phyloP scores from a whole-genome alignment of 2,113 vertebrate species.

The Arizona elegans region DNA sequence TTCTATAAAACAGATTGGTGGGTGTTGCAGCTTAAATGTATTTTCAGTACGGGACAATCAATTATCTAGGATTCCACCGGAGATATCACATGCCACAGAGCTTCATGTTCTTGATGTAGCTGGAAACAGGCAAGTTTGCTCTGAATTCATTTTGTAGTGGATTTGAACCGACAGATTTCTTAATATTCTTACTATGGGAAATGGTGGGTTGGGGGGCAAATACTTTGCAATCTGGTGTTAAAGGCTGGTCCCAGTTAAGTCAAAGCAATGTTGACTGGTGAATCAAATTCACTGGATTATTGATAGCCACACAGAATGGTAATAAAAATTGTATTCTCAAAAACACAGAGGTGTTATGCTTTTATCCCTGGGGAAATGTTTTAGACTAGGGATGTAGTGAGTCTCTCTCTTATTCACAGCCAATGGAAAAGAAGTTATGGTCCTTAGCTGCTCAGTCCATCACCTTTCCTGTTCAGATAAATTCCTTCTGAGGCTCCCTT shows the following conservation, averaged over 20 bases:
- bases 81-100: slow-evolving; percentile 90
- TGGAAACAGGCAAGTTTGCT: slow-evolving; percentile 83
- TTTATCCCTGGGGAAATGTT: not conserved
- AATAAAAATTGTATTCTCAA: not conserved
- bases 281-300: not conserved
- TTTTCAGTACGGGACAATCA: slow-evolving; percentile 93
- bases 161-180: not conserved
- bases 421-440: not conserved
- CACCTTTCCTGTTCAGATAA: not conserved
- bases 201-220: not conserved
- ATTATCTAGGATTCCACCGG: slow-evolving; percentile 85
- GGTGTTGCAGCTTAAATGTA: slow-evolving; percentile 90
- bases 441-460: not conserved
- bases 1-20: slow-evolving; percentile 80
- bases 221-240: not conserved
- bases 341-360: too few relatives aligned
- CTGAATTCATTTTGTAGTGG: not conserved
- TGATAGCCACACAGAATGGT: not conserved
- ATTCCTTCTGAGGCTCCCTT: not conserved
- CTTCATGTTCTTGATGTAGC: slow-evolving; percentile 95
- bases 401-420: not conserved
- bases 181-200: not conserved
- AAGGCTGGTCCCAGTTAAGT: not conserved
- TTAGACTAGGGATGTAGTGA: not conserved
- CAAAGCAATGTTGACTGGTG: not conserved